Base-by-base conservation (phyloP, 2,113 vertebrate species). In the Hippocampus barbouri region DNA sequence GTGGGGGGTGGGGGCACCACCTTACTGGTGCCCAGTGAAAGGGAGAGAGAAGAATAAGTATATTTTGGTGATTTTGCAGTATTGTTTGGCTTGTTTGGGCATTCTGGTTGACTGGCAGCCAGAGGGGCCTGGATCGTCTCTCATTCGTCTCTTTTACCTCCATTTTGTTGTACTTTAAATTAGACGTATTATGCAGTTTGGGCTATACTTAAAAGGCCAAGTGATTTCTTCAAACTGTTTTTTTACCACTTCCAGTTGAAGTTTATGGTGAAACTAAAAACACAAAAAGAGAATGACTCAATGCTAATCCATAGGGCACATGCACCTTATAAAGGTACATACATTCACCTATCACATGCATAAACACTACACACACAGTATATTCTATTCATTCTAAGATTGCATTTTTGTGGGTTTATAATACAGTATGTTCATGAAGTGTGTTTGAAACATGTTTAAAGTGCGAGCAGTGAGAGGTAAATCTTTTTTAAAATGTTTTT, bases 101-200 rank as follows among this genome's bases (percentile, higher is more conserved):
- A 93, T 91, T 90, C 90, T 74, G 64, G 75, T 64, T 72, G 64
- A 72, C 84, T 80, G 70, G 60, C 72, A 59, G 59, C 78, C 34
- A 9, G 30, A 12, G 64, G 69, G 79, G 69, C 65, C 51, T 49
- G 40, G 23, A 83, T 68, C 68, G 34, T 64, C 71, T 73, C 59
- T 16, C 66, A 73, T 64, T 62, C 40, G 20, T 8, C n/a, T 30
- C 30, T 66, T 25, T 78, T 38, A 23, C 20, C 61, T 67, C 14
- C n/a, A 34, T 43, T 61, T 15, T 45, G 72, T 34, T 5, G 34
- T 57, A 41, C 21, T 70, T 34, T 10, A 3, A 53, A 68, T 77
- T 18, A 11, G 61, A 38, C 3, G 18, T 3, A 34, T 34, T 1
- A 43, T 49, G 47, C 11, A 16, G 15, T 60, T 34, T 18, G 2